Evolutionary conservation across 1,140 invertebrate genomes (phyloP), one percentile per base, ranked within the genome.

Genomic region (Drosophila saltans): DNA sequence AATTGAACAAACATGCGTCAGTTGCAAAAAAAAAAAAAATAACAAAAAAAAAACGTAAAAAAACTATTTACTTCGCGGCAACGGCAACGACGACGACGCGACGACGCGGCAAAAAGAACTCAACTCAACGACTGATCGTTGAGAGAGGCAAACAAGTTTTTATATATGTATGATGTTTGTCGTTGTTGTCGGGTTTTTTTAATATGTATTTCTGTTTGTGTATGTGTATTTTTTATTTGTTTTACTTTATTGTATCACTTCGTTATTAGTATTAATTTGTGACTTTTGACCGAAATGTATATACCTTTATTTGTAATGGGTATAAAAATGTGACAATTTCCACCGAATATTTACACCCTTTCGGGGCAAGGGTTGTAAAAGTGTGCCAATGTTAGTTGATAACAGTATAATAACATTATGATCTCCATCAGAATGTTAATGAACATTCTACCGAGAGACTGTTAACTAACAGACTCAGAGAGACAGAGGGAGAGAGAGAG

Each of bases 91-190:
- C 69, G 48, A 40, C 33, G 57, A 39, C 72, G 66, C 33, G 57
- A 39, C 72, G 66, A 64, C 71, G 71, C 72, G 72, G 57, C 69
- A 56, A 69, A 69, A 74, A 75, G 57, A 75, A 75, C 72, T 67
- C 72, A 52, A 52, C 16, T 48, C 16, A 52, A 10, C 45, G 45
- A 52, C 72, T 40, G 58, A 36, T 60, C 58, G 58, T 26, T 16
- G 33, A 40, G 33, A 60, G 39, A 60, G 58, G 33, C 39, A 60
- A 60, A 60, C 58, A 60, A 60, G 33, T 60, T 60, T 40, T 60
- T 40, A 39, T 60, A 39, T 48, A 36, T 16, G 58, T 59, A 55
- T 55, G 21, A 39, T 52, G 45, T 52, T 52, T 52, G 45, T 52
- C 24, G 45, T 52, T 52, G 45, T 52, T 21, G 39, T 40, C 39